Evolutionary conservation across 1,140 invertebrate species (phyloP).

Genomic region (Scaptomyza graminum): DNA sequence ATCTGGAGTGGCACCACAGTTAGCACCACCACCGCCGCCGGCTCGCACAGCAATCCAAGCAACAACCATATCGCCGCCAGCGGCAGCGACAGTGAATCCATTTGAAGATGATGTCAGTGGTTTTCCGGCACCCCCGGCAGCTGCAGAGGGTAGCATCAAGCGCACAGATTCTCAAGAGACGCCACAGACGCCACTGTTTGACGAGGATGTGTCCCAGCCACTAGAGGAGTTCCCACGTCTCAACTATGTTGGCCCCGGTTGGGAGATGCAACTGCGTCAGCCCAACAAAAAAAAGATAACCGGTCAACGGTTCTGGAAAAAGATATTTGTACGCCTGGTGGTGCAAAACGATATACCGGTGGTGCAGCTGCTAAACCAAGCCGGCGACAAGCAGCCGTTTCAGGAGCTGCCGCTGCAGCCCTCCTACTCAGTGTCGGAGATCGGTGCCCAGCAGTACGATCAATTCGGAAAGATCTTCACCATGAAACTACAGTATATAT

Average conservation of each 20-base stretch:
- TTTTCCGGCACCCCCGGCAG: slow-evolving; percentile 69
- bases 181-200: slow-evolving; percentile 95
- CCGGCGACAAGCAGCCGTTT: slow-evolving; percentile 95
- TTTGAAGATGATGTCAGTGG: slow-evolving; percentile 86
- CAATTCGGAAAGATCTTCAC: slow-evolving; percentile 99
- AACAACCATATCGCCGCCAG: slow-evolving; percentile 84
- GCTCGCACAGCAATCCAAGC: slow-evolving; percentile 85
- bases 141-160: slow-evolving; percentile 66
- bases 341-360: slow-evolving; percentile 92
- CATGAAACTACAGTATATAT: slow-evolving; percentile 98
- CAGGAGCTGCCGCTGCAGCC: slow-evolving; percentile 96
- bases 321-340: slow-evolving; percentile 93
- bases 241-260: slow-evolving; percentile 92
- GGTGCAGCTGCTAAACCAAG: slow-evolving; percentile 93
- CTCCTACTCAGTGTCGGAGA: slow-evolving; percentile 96
- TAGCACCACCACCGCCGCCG: slow-evolving; percentile 90
- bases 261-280: slow-evolving; percentile 98
- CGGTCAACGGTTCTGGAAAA: slow-evolving; percentile 98
- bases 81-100: slow-evolving; percentile 87
- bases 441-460: slow-evolving; percentile 98
- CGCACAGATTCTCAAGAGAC: slow-evolving; percentile 90
- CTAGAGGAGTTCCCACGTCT: slow-evolving; percentile 95
- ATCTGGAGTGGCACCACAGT: slow-evolving; percentile 86
- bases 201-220: slow-evolving; percentile 96
- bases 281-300: slow-evolving; percentile 99